phyloP scores from a whole-genome alignment of 2,888 invertebrate genomes.

The Plebejus anna region DNA sequence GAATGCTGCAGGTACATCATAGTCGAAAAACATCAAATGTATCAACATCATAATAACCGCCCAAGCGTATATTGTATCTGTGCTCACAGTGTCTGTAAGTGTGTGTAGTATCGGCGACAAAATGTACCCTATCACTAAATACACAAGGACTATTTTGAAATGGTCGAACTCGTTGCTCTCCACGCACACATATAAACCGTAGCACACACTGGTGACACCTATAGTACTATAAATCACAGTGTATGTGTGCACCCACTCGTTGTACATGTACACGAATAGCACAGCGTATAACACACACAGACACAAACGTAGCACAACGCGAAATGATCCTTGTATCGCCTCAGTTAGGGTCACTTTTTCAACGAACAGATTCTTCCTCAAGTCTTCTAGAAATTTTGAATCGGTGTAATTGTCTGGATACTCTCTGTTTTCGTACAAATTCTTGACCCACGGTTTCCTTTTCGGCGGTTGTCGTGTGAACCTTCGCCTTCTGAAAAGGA shows the following conservation, averaged over 20 bases:
- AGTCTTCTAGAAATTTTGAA: slow-evolving; percentile 89
- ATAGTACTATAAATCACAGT: slow-evolving; percentile 81
- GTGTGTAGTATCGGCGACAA: slow-evolving; percentile 96
- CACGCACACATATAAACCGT: slow-evolving; percentile 77
- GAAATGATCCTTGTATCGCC: slow-evolving; percentile 87
- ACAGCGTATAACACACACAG: slow-evolving; percentile 86
- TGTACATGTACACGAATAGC: slow-evolving; percentile 86
- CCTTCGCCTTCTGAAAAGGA: slow-evolving; percentile 66
- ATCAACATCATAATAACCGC: slow-evolving; percentile 91
- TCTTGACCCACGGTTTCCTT: slow-evolving; percentile 88
- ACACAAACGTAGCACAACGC: slow-evolving; percentile 89
- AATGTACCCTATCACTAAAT: slow-evolving; percentile 91
- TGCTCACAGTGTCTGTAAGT: slow-evolving; percentile 96
- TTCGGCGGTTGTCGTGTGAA: slow-evolving; percentile 46
- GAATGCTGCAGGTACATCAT: slow-evolving; percentile 91
- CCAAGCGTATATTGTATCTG: slow-evolving; percentile 98
- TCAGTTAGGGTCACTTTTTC: slow-evolving; percentile 85
- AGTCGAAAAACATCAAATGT: slow-evolving; percentile 96
- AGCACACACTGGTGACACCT: slow-evolving; percentile 80
- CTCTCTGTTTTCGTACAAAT: slow-evolving; percentile 91
- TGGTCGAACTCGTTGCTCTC: slow-evolving; percentile 69
- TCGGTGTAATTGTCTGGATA: slow-evolving; percentile 97
- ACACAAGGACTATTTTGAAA: slow-evolving; percentile 88
- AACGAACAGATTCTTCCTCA: slow-evolving; percentile 90
- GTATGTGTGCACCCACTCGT: slow-evolving; percentile 83